These are phyloP conservation scores for Paradisaea rubra DNA, from an alignment of 2,113 vertebrate genomes.

Conservation along the genomic window DNA sequence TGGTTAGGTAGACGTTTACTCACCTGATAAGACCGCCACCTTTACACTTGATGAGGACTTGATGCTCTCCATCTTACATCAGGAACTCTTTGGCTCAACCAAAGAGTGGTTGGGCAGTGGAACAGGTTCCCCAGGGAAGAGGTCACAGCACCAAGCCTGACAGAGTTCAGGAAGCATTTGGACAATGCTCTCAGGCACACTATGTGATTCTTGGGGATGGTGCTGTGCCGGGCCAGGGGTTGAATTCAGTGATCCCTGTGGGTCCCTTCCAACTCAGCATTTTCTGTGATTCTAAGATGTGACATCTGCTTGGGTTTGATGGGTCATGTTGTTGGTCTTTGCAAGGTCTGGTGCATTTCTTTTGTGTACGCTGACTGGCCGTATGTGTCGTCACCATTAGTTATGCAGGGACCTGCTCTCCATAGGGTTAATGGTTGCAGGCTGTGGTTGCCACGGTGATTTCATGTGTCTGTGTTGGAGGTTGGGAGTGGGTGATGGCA, in stretches of 20 bases:
- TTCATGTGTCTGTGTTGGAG: background rate
- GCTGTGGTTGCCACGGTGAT: background rate
- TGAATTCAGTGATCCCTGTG: background rate
- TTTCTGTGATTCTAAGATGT: background rate
- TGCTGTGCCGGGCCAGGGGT: background rate
- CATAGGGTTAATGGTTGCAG: background rate
- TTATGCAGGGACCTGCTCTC: background rate
- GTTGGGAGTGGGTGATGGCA: background rate
- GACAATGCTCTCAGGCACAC: background rate
- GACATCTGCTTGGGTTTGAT: background rate
- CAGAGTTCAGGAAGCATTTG: background rate
- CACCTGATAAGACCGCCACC: background rate
- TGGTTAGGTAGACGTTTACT: background rate
- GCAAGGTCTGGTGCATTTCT: background rate
- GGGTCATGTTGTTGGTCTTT: background rate
- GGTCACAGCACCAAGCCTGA: background rate
- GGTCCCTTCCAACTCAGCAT: background rate
- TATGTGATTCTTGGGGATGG: background rate
- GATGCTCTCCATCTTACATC: background rate
- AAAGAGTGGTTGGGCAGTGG: background rate
- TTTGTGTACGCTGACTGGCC: fast-evolving
- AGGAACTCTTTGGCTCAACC: background rate
- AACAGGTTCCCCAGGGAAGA: background rate
- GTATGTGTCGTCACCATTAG: background rate
- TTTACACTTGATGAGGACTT: background rate